These are phyloP conservation scores for Schizopygopsis pylzovi DNA, from an alignment of 2,797 vertebrate genomes.

Conservation along the genomic window DNA sequence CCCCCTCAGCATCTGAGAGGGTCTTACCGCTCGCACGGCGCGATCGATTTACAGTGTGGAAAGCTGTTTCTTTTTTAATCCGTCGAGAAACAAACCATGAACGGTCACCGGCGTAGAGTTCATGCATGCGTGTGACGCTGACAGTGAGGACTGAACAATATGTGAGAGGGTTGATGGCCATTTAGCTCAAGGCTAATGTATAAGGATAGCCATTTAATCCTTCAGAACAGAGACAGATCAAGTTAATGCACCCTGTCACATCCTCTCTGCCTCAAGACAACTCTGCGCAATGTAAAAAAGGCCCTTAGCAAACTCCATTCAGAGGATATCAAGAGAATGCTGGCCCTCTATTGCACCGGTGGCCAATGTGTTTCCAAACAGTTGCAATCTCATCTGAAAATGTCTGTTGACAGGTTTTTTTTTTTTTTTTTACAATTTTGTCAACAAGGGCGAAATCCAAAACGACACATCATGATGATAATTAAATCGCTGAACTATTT, in stretches of 20 bases:
- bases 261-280: conserved; percentile 68
- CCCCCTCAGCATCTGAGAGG: conserved; percentile 52
- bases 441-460: background rate
- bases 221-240: conserved; percentile 67
- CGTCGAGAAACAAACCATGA: conserved; percentile 42
- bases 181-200: conserved; percentile 62
- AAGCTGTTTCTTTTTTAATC: conserved; percentile 52
- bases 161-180: conserved; percentile 58
- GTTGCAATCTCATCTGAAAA: background rate
- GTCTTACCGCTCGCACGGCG: conserved; percentile 1
- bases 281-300: conserved; percentile 65
- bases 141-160: conserved; percentile 44
- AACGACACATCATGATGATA: background rate
- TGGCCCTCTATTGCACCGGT: background rate
- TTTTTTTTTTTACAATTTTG: too few relatives aligned
- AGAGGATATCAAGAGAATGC: conserved; percentile 50
- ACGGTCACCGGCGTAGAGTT: conserved; percentile 1
- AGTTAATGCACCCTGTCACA: conserved; percentile 71
- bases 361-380: conserved; percentile 6
- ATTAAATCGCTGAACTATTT: background rate
- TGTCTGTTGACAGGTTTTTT: background rate
- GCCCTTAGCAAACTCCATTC: conserved; percentile 64
- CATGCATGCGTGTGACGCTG: conserved; percentile 1
- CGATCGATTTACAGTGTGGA: conserved; percentile 49
- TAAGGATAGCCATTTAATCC: conserved; percentile 65